Evolutionary conservation across 2,888 invertebrate species (phyloP), one percentile per base, ranked within the genome.

Genomic region (Eupithecia insigniata): DNA sequence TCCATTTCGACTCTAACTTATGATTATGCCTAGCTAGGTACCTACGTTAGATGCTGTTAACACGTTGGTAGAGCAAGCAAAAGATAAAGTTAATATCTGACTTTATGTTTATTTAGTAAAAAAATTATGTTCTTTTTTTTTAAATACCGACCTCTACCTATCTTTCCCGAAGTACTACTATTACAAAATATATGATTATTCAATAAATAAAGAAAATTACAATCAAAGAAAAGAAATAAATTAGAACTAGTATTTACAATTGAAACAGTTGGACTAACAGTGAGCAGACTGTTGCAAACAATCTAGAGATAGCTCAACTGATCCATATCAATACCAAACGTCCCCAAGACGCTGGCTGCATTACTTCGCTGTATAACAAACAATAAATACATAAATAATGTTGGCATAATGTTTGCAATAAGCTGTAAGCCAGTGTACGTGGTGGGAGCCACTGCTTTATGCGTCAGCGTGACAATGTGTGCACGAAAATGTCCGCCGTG

Each of bases 1-100:
- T 73, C 75, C 71, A 76, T 71, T 72, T 72, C 71, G 70, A 75
- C 75, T 78, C 75, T 68, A 69, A 76, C 77, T 78, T 76, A 72
- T 69, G 70, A 5, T 14, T 6, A n/a, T 32, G 32, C 18, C 7
- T 61, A 22, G 16, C 28, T 28, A 28, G 14, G 26, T 34, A 34
- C n/a, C 4, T 62, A 34, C 34, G 10, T 22, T 62, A 30, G 61
- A 61, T 26, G 61, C 12, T 18, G 12, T 34, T 36, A 36, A 12
- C 22, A 34, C 22, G n/a, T 36, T 22, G 34, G n/a, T 34, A 62
- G 62, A n/a, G 34, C 34, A 26, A 34, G 22, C 10, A 10, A 22
- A 10, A 7, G 1, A 1, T n/a, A n/a, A 46, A n/a, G 18, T 46
- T n/a, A 0, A 46, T n/a, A n/a, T n/a, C 6, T 18, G 18, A n/a